phyloP scores from a whole-genome alignment of 2,888 invertebrate genomes.

The Lysandra coridon region DNA sequence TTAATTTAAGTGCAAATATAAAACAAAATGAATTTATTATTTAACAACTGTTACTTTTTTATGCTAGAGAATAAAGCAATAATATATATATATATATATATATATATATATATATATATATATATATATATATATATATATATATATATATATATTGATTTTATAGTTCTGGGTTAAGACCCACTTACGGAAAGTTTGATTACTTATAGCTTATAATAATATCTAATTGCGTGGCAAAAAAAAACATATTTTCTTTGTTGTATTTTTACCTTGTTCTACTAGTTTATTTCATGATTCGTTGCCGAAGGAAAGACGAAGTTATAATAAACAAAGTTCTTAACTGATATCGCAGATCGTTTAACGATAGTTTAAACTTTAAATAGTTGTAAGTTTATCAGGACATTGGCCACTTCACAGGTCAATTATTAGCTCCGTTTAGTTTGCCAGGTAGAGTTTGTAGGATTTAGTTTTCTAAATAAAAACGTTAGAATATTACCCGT shows the following conservation, averaged over 20 bases:
- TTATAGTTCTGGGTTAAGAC: neutral
- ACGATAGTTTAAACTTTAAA: neutral
- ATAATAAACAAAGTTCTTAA: neutral
- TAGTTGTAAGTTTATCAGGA: slow-evolving; percentile 3
- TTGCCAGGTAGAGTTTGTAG: neutral
- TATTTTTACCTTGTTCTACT: no score
- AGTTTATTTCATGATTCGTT: neutral
- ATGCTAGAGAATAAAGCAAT: neutral
- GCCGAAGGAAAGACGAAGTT: neutral
- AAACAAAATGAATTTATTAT: neutral
- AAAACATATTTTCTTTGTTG: no score
- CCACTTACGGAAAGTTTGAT: neutral
- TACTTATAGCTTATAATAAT: neutral
- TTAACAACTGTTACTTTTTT: neutral
- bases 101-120: no score
- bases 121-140: no score
- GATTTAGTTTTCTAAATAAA: no score
- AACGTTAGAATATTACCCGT: no score
- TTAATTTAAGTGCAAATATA: neutral
- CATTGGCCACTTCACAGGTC: neutral
- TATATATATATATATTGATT: neutral
- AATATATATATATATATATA: neutral
- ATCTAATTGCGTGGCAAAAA: no score
- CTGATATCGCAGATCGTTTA: neutral
- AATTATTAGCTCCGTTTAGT: neutral